Percentiles rank a stretch among this genome's conserved stretches.
These are phyloP conservation scores for Hypanus sabinus DNA, from an alignment of 2,113 vertebrate genomes.

Conservation along the genomic window DNA sequence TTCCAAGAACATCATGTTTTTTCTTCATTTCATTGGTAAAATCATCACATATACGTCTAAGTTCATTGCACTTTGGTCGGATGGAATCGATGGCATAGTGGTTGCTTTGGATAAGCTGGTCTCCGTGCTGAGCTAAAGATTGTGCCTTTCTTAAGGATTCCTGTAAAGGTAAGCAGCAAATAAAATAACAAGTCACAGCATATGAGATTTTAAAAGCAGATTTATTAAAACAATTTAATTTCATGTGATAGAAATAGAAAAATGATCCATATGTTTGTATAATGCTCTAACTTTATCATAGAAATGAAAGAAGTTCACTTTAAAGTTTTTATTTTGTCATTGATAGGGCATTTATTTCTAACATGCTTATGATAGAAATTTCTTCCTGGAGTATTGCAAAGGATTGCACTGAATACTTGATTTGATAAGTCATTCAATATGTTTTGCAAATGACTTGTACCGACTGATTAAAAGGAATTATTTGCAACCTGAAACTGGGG, in stretches of 20 bases:
- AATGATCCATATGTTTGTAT: background rate
- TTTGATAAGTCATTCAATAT: background rate
- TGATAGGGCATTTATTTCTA: background rate
- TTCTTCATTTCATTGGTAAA: slow-evolving; percentile 84
- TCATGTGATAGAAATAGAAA: background rate
- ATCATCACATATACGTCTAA: slow-evolving; percentile 80
- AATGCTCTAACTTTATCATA: background rate
- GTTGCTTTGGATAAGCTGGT: slow-evolving; percentile 86
- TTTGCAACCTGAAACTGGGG: background rate
- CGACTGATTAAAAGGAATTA: background rate
- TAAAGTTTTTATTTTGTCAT: background rate
- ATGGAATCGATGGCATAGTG: slow-evolving; percentile 87
- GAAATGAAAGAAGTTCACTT: background rate
- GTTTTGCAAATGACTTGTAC: background rate
- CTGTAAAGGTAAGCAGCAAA: slow-evolving; percentile 49
- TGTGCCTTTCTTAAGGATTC: slow-evolving; percentile 77
- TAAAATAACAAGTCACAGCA: background rate
- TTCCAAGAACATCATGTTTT: slow-evolving; percentile 71
- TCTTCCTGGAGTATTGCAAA: background rate
- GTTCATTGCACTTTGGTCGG: slow-evolving; percentile 82
- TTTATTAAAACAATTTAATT: background rate
- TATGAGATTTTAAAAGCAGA: background rate
- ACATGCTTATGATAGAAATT: background rate
- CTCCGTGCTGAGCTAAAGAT: slow-evolving; percentile 72
- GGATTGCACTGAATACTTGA: background rate